Evolutionary conservation across 1,140 invertebrate genomes (phyloP), one percentile per base, ranked within the genome.

Genomic region (Bombus cullumanus): DNA sequence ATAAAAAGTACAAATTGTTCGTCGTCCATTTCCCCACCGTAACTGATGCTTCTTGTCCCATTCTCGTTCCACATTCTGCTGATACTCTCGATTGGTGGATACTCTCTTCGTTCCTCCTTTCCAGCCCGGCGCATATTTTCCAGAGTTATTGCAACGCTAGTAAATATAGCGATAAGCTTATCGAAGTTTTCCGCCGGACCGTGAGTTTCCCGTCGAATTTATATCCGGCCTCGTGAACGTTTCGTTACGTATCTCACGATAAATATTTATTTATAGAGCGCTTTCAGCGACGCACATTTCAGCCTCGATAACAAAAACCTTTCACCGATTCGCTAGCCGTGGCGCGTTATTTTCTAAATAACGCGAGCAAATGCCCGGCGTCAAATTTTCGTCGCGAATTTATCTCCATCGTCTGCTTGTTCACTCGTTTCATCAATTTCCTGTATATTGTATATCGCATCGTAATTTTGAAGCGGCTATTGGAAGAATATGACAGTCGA

Each of bases 231-330:
- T 41, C 57, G 72, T 31, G 72, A 59, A 76, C 43, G 62, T 68
- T 83, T 47, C 43, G 81, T 83, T 76, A 77, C 73, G 81, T 76
- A 76, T 83, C 75, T 76, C 43, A 31, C 72, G 73, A 83, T 83
- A 83, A 83, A 76, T 83, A 83, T 83, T 83, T 83, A 83, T 83
- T 83, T 83, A 83, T 83, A 47, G 72, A 76, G 41, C 59, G n/a
- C 64, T 62, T 64, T 53, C 59, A 31, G 10, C 62, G 41, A 13
- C n/a, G 72, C n/a, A 43, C 79, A 47, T 57, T 57, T 68, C 75
- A n/a, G 25, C 28, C 72, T 83, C 81, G 81, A 83, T 76, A 68
- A 47, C 75, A 28, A 83, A 83, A 83, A 41, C 81, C 62, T 83
- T 76, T 76, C 73, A 68, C 18, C 73, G 22, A 22, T 22, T 53